Base-by-base conservation (phyloP, 2,113 vertebrate species). In the Onychostruthus taczanowskii region DNA sequence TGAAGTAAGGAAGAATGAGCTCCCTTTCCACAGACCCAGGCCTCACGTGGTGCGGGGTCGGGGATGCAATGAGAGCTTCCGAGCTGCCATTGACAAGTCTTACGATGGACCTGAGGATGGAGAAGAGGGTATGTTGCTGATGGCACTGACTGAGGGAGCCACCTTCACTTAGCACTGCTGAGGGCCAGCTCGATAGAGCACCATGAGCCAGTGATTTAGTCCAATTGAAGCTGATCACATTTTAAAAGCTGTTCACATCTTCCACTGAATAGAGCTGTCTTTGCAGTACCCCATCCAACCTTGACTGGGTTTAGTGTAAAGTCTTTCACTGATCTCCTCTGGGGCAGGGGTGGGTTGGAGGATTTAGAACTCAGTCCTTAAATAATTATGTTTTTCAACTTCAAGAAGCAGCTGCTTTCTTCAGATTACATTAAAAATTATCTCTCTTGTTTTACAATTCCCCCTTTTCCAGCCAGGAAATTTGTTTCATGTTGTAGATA, bases 61-160 rank as follows among this genome's bases (percentile, higher is more conserved):
- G 16, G 99, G 99, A 55, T 99, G 99, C 95, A 99, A 99, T 1
- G 99, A 99, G 96, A 99, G 99, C 96, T 99, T 99, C 98, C 95
- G 99, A 81, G 99, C 99, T 4, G 99, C 99, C 76, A 99, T 99
- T 44, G 99, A 99, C 97, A 99, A 99, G 90, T 99, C 99, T 13
- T 99, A 99, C 0, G 99, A 99, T 22, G 99, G 99, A 13, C 99
- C 99, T 0, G 98, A 99, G n/a, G 98, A 98, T 66, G 96, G 98
- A 15, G 98, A 99, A 9, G 98, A 99, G 7, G 99, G 99, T 99
- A 97, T 91, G 98, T 61, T 49, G 13, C 76, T 74, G 23, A 27
- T 22, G 43, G 31, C 50, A 31, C 47, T 47, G 69, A 11, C 0
- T 84, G 74, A 37, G 37, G 27, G 35, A 92, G 16, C 53, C 56